Base-by-base conservation (phyloP, 2,113 vertebrate genomes). In the Uria aalge region DNA sequence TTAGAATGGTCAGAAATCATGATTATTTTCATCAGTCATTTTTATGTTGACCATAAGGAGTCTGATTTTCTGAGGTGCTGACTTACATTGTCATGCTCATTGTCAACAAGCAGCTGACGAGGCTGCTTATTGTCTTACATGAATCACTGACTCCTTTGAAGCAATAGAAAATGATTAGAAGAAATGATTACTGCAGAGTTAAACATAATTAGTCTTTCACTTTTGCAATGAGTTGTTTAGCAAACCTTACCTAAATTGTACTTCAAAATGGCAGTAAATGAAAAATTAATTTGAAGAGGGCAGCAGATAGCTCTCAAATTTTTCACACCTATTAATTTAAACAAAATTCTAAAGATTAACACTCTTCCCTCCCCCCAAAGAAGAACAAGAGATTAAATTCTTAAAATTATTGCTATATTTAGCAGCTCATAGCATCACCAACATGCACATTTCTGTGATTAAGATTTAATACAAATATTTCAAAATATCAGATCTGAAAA, bases 321-420 rank as follows among this genome's bases (percentile, higher is more conserved):
- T 83, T 83, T 66, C 38, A 92, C 72, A 43, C 30, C 26, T 21
- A 69, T 67, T 76, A 78, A 78, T 73, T 94, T 67, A 72, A 76
- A 79, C 4, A 55, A 73, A 91, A 75, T 73, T 64, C n/a, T 88
- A 52, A 75, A 81, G 40, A 50, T 47, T 77, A 91, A 67, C 29
- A 55, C 30, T 68, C 11, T 73, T 64, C 56, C n/a, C 36, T 59
- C 5, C 38, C 66, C 52, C 24, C 27, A 80, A 77, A 83, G 43
- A 96, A 96, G 53, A 95, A 76, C 41, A 90, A 90, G 84, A 96
- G 55, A 94, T 74, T 90, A 63, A 43, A 68, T 94, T 93, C 72
- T 96, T 92, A 91, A 96, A 97, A 97, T 98, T 97, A 98, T 97
- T 98, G 96, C 96, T 96, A 52, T 96, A 97, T 96, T 97, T 97